A percentile compares a stretch with the other conserved stretches of the same genome.
Evolutionary conservation across 1,140 invertebrate genomes (phyloP).

Genomic region (Drosophila saltans): DNA sequence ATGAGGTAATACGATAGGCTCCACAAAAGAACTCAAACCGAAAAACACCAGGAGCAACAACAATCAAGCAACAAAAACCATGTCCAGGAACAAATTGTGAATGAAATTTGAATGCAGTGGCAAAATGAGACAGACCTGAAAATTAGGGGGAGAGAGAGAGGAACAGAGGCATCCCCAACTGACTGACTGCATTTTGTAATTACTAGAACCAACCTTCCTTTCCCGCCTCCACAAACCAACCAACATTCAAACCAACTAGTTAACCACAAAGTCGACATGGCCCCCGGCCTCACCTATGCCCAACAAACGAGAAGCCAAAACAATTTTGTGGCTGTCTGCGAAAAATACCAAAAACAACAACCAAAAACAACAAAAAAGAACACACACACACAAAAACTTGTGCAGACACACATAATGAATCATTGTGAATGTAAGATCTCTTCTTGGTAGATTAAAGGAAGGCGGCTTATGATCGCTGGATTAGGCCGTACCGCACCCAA

Average conservation of each 20-base stretch:
- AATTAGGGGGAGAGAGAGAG: not conserved
- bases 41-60: not conserved
- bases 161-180: conserved; percentile 28
- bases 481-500: conserved; percentile 34
- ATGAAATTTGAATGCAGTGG: conserved; percentile 23
- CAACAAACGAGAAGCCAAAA: conserved; percentile 56
- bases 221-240: conserved; percentile 19
- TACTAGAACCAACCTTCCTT: conserved; percentile 23
- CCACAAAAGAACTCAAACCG: conserved; percentile 1
- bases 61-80: not conserved
- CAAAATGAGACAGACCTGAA: not conserved
- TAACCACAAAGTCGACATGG: conserved; percentile 10
- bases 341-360: conserved; percentile 1
- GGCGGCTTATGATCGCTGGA: conserved; percentile 2
- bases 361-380: not conserved
- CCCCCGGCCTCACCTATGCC: conserved; percentile 8
- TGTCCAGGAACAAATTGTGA: conserved; percentile 25
- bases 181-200: conserved; percentile 42
- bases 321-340: conserved; percentile 60
- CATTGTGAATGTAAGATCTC: conserved; percentile 56
- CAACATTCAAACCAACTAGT: conserved; percentile 2
- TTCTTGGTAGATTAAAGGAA: conserved; percentile 36
- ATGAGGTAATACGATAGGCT: conserved; percentile 57
- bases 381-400: not conserved
- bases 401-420: conserved; percentile 31